These are phyloP conservation scores for Lathamus discolor DNA, from an alignment of 2,113 vertebrate genomes.

Conservation along the genomic window DNA sequence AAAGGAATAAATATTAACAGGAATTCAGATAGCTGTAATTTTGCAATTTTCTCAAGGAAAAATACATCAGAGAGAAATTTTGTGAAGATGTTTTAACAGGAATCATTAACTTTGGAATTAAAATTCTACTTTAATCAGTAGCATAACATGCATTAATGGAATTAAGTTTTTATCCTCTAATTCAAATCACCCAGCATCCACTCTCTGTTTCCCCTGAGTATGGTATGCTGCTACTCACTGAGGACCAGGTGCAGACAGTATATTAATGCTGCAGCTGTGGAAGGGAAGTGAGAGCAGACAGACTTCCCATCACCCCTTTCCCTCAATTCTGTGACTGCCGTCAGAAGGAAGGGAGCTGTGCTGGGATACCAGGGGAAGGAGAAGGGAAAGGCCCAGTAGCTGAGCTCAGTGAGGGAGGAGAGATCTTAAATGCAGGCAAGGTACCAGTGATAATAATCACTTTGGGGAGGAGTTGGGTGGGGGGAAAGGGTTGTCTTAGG, in stretches of 20 bases:
- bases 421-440: background rate
- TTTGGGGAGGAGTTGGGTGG: background rate
- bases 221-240: background rate
- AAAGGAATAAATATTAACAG: slow-evolving; percentile 33
- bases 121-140: background rate
- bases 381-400: background rate
- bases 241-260: background rate
- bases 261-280: background rate
- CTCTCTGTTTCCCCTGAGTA: background rate
- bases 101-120: background rate
- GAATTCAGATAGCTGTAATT: background rate
- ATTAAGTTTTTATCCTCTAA: background rate
- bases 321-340: background rate
- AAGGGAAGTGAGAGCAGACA: background rate
- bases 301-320: background rate
- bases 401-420: background rate
- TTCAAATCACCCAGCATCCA: background rate
- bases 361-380: background rate
- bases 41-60: background rate
- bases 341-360: background rate
- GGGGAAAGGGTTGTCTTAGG: background rate
- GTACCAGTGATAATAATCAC: background rate
- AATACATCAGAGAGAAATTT: background rate
- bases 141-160: background rate
- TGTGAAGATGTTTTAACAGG: background rate